Conservation (phyloP, 2,888 invertebrate genomes). For the Drosophila melanosoma region DNA sequence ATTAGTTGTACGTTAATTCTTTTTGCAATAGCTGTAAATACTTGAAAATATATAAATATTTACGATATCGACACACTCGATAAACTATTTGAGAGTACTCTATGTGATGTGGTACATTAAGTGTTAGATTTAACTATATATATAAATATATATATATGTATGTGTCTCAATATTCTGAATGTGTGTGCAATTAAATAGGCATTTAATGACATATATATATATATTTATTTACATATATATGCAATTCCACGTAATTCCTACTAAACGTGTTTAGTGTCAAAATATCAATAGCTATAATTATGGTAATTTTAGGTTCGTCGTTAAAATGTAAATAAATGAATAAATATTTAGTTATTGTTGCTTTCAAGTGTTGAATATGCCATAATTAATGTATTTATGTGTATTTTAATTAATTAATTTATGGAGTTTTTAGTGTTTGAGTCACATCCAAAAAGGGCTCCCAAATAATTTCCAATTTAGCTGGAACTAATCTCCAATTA, state of each 20-base stretch:
- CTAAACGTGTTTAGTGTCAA: conserved; percentile 30
- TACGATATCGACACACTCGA: conserved; percentile 26
- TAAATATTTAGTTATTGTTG: conserved; percentile 30
- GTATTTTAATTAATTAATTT: not conserved
- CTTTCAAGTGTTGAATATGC: conserved; percentile 8
- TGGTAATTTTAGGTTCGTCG: conserved; percentile 1
- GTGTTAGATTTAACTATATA: conserved; percentile 37
- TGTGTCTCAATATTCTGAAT: conserved; percentile 15
- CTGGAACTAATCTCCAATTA: conserved; percentile 4
- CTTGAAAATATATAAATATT: not conserved
- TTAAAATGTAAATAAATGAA: conserved; percentile 39
- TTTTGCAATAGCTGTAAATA: conserved; percentile 49
- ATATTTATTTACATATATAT: not conserved
- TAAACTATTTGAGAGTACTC: conserved; percentile 16
- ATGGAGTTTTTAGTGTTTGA: not conserved
- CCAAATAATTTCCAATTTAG: conserved; percentile 2
- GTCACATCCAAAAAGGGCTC: not conserved
- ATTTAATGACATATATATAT: conserved; percentile 18
- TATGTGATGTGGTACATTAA: conserved; percentile 64
- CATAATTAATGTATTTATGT: conserved; percentile 1
- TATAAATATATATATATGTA: conserved; percentile 4
- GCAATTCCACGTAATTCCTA: conserved; percentile 22
- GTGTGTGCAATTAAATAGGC: conserved; percentile 40
- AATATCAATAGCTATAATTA: conserved; percentile 46
- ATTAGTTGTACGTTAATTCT: conserved; percentile 13